Conservation (phyloP, 2,797 vertebrate species). For the Microctenopoma stevenorrisi region DNA sequence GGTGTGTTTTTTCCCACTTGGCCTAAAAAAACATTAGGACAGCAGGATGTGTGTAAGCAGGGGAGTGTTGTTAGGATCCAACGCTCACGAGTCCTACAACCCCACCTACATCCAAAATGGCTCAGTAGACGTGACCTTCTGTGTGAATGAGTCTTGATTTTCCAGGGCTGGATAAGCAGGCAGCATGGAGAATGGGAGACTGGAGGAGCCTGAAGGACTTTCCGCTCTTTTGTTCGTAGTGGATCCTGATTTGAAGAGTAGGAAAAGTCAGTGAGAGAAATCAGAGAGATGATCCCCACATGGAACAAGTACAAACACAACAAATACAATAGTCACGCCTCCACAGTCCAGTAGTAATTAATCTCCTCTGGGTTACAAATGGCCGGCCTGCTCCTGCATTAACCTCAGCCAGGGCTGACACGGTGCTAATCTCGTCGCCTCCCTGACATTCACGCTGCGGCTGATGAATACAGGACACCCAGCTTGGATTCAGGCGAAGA, state of each 20-base stretch:
- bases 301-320: constrained; percentile 34
- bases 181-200: too few relatives aligned
- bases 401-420: constrained; percentile 63
- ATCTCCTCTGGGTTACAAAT: constrained; percentile 70
- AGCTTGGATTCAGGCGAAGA: constrained; percentile 37
- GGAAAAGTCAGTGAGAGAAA: not conserved
- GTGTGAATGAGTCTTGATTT: too few relatives aligned
- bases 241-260: constrained; percentile 8
- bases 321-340: constrained; percentile 14
- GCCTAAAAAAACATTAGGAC: too few relatives aligned
- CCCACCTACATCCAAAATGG: too few relatives aligned
- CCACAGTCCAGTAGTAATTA: constrained; percentile 56
- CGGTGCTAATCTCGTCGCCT: constrained; percentile 65
- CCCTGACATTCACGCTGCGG: constrained; percentile 61
- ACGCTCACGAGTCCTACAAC: too few relatives aligned
- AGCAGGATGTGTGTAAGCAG: too few relatives aligned
- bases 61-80: too few relatives aligned
- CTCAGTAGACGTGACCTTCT: too few relatives aligned
- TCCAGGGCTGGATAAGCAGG: too few relatives aligned
- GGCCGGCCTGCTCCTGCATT: constrained; percentile 57
- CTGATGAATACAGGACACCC: constrained; percentile 59
- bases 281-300: constrained; percentile 15
- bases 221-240: too few relatives aligned
- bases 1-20: too few relatives aligned
- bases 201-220: too few relatives aligned